Evolutionary conservation across 2,888 invertebrate species (phyloP).

Genomic region (Leptogaster cylindrica): DNA sequence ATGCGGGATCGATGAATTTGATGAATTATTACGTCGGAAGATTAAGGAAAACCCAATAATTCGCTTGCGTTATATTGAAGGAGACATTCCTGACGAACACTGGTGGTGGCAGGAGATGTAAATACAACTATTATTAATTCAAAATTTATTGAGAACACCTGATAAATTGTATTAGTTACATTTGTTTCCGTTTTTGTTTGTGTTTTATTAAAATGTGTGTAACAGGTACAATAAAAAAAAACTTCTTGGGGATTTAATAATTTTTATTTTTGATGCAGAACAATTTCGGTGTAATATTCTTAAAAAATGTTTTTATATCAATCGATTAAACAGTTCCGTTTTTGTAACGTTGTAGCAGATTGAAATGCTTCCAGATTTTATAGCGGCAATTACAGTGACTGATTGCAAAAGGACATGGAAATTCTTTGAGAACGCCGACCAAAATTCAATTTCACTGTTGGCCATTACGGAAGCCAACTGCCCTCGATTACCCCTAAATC

Average conservation of each 20-base stretch:
- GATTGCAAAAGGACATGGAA: slow-evolving; percentile 78
- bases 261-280: too few relatives aligned
- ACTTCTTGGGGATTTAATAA: too few relatives aligned
- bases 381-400: slow-evolving; percentile 76
- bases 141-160: too few relatives aligned
- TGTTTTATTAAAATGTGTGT: too few relatives aligned
- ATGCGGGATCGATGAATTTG: not conserved
- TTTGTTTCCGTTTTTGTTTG: too few relatives aligned
- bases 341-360: not conserved
- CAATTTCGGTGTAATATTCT: too few relatives aligned
- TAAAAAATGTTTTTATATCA: too few relatives aligned
- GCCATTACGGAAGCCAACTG: slow-evolving; percentile 82
- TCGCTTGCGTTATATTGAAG: not conserved
- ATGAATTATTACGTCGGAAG: not conserved
- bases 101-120: slow-evolving; percentile 23
- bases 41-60: not conserved
- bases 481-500: slow-evolving; percentile 71
- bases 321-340: too few relatives aligned
- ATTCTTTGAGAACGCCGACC: slow-evolving; percentile 68
- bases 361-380: slow-evolving; percentile 68
- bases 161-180: too few relatives aligned
- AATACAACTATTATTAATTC: too few relatives aligned
- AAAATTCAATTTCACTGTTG: slow-evolving; percentile 72
- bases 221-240: too few relatives aligned
- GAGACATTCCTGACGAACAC: slow-evolving; percentile 1